These are phyloP conservation scores for Muntiacus reevesi DNA, from an alignment of 2,113 vertebrate genomes.

Conservation along the genomic window DNA sequence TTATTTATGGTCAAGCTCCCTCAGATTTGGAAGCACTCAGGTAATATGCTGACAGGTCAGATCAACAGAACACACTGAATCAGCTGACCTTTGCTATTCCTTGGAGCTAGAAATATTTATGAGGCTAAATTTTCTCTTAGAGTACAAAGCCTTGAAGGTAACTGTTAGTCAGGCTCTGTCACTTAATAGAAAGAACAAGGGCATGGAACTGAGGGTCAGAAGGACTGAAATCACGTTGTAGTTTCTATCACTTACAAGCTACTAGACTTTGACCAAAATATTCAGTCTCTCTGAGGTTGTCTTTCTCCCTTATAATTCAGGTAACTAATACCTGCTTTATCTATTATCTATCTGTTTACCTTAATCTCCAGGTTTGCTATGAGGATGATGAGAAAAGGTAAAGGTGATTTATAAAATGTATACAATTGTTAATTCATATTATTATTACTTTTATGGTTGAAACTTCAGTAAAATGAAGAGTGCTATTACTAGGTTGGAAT, in stretches of 20 bases:
- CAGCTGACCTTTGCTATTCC: conserved; percentile 24
- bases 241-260: neutral
- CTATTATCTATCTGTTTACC: neutral
- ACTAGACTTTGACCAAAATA: neutral
- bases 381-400: neutral
- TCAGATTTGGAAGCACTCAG: neutral
- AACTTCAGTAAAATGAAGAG: neutral
- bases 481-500: neutral
- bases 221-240: neutral
- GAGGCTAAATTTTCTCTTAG: conserved; percentile 20
- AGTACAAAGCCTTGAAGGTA: neutral
- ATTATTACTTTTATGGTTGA: neutral
- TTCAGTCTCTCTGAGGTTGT: neutral
- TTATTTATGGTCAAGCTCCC: conserved; percentile 22
- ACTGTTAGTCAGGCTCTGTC: neutral
- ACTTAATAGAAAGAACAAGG: neutral
- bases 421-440: neutral
- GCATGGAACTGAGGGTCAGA: neutral
- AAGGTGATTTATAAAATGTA: neutral
- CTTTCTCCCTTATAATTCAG: neutral
- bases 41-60: neutral
- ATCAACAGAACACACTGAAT: neutral
- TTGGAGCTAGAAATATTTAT: conserved; percentile 38
- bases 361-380: neutral
- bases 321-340: neutral